phyloP scores from a whole-genome alignment of 2,888 invertebrate species.

The Ephialtes manifestator region DNA sequence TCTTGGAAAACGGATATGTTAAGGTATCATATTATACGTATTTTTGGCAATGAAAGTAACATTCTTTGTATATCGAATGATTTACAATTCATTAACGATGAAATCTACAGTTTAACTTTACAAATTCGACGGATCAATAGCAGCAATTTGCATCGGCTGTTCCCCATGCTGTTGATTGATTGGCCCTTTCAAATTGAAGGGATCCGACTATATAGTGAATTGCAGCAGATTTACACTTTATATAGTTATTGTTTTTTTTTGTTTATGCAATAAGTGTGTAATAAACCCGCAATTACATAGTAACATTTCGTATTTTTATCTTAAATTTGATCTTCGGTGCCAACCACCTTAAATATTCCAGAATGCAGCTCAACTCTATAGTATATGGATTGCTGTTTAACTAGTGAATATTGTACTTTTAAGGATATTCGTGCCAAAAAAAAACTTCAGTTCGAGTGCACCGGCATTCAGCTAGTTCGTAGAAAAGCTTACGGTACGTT shows the following conservation, averaged over 20 bases:
- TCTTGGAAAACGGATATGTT: background rate
- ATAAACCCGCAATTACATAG: background rate
- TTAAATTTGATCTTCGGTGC: background rate
- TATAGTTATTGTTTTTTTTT: background rate
- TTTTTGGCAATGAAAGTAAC: background rate
- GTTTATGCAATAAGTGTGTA: background rate
- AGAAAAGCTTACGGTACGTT: background rate
- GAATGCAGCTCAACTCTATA: background rate
- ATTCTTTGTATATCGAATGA: background rate
- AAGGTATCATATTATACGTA: background rate
- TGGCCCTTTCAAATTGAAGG: background rate
- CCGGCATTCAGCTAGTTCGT: background rate
- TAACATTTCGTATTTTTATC: background rate
- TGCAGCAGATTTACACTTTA: background rate
- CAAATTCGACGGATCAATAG: background rate
- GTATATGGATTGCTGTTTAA: background rate
- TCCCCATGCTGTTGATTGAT: background rate
- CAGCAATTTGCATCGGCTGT: too few species aligned
- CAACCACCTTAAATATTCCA: conserved; percentile 6
- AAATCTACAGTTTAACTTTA: background rate
- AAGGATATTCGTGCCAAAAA: background rate
- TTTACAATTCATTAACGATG: background rate
- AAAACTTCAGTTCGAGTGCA: background rate
- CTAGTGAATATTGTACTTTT: background rate
- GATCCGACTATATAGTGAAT: background rate